Evolutionary conservation across 2,797 vertebrate genomes (phyloP).

Genomic region (Acrocephalus scirpaceus): DNA sequence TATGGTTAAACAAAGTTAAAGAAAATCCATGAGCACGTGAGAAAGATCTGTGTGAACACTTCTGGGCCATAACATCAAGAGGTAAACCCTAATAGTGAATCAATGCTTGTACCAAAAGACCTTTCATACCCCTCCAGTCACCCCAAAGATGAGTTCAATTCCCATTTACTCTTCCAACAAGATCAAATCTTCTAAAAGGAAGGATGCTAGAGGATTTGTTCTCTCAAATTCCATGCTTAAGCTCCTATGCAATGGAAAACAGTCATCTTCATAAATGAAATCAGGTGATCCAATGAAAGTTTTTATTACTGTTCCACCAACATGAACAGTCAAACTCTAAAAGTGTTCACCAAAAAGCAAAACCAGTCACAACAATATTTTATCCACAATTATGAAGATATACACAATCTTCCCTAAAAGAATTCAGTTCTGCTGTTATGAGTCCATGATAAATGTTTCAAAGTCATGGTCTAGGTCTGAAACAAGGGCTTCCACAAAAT

Average conservation of each 20-base stretch:
- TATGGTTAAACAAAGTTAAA: neutral
- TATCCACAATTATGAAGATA: neutral
- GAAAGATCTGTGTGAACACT: neutral
- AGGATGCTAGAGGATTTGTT: neutral
- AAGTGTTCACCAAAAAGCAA: conserved; percentile 7
- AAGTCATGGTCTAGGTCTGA: conserved; percentile 92
- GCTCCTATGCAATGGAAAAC: neutral
- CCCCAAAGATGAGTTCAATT: neutral
- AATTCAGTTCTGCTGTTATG: conserved; percentile 64
- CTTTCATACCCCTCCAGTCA: neutral
- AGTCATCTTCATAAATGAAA: neutral
- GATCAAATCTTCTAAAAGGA: neutral
- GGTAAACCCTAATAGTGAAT: neutral
- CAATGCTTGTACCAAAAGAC: neutral
- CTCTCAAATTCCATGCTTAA: neutral
- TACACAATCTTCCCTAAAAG: neutral
- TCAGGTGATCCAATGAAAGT: neutral
- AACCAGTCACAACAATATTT: neutral
- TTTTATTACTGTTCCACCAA: conserved; percentile 70
- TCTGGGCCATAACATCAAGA: neutral
- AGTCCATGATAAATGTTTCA: conserved; percentile 92
- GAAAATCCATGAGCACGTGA: neutral
- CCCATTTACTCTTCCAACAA: neutral
- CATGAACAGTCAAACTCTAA: neutral
- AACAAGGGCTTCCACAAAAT: conserved; percentile 92